Base-by-base conservation (phyloP, 2,113 vertebrate genomes). In the Camelus bactrianus region DNA sequence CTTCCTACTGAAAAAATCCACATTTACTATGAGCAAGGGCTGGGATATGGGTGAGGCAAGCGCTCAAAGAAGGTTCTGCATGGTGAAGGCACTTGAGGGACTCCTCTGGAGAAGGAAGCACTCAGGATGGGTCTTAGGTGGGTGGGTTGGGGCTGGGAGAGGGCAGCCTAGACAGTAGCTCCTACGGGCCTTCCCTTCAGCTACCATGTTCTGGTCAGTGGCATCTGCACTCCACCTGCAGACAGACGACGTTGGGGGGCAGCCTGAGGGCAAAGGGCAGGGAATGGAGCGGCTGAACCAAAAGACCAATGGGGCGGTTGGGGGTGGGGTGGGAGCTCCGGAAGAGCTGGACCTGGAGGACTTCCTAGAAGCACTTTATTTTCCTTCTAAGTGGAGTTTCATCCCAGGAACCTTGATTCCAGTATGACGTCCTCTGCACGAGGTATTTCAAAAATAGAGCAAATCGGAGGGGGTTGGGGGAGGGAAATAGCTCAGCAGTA, bases 341-440 rank as follows among this genome's bases (percentile, higher is more conserved):
- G n/a, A 86, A 52, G 56, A 89, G 62, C 28, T 67, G 56, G 46
- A 62, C 28, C 52, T 60, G 70, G 69, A 88, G 19, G 30, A 30
- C 46, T 58, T 95, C 32, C 60, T 46, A 46, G 75, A 62, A 92
- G 58, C 42, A 60, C 12, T 89, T 91, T 35, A n/a, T 84, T 94
- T 92, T 90, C 46, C 52, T 92, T 86, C 76, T 28, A 72, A 94
- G 79, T 26, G 86, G 35, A 52, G 46, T 97, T 93, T 85, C 50
- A 52, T 42, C 5, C 12, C 60, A 56, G 52, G 67, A 30, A 89
- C 8, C 50, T 90, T 22, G n/a, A 42, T 83, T 83, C 69, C 73
- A 60, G 62, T 35, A 76, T 30, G 81, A 24, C n/a, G 48, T 32
- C 56, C 14, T 88, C 46, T 84, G 67, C 62, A 52, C 28, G 22